These are phyloP conservation scores for Thera obeliscata DNA, from an alignment of 2,888 invertebrate species.

Conservation along the genomic window DNA sequence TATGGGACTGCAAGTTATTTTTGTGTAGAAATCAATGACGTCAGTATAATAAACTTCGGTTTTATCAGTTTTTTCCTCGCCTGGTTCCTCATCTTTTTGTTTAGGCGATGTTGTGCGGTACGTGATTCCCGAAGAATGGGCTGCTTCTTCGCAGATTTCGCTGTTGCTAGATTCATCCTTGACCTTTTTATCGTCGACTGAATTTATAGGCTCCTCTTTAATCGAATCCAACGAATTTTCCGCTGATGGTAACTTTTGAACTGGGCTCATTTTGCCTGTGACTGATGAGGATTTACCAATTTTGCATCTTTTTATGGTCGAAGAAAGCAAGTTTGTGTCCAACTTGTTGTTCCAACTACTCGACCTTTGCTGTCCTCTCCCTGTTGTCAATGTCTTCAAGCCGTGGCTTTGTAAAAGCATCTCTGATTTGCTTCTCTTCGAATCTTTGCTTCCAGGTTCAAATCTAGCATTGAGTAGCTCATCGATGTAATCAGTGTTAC, in stretches of 20 bases:
- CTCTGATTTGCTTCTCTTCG: constrained; percentile 88
- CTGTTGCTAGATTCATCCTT: constrained; percentile 63
- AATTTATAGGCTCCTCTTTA: constrained; percentile 63
- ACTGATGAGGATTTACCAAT: constrained; percentile 77
- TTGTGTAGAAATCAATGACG: constrained; percentile 82
- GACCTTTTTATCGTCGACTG: constrained; percentile 61
- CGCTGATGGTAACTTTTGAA: constrained; percentile 62
- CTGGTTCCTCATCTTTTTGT: constrained; percentile 70
- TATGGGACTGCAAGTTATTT: constrained; percentile 84
- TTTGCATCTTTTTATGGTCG: constrained; percentile 88
- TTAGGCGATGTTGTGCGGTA: constrained; percentile 72
- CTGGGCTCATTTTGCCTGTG: constrained; percentile 74
- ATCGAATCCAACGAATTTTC: constrained; percentile 68
- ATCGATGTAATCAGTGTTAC: constrained; percentile 83
- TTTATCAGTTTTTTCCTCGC: constrained; percentile 68
- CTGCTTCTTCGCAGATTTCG: constrained; percentile 67
- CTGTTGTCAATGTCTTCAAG: constrained; percentile 78
- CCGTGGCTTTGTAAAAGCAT: constrained; percentile 81
- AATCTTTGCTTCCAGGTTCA: constrained; percentile 81
- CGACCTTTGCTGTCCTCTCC: constrained; percentile 86
- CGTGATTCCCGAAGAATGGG: constrained; percentile 76
- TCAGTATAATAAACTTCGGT: constrained; percentile 76
- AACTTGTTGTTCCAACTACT: constrained; percentile 90
- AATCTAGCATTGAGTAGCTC: constrained; percentile 81
- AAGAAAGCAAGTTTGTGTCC: constrained; percentile 84